Evolutionary conservation across 2,797 vertebrate genomes (phyloP).

Genomic region (Potorous gilbertii): DNA sequence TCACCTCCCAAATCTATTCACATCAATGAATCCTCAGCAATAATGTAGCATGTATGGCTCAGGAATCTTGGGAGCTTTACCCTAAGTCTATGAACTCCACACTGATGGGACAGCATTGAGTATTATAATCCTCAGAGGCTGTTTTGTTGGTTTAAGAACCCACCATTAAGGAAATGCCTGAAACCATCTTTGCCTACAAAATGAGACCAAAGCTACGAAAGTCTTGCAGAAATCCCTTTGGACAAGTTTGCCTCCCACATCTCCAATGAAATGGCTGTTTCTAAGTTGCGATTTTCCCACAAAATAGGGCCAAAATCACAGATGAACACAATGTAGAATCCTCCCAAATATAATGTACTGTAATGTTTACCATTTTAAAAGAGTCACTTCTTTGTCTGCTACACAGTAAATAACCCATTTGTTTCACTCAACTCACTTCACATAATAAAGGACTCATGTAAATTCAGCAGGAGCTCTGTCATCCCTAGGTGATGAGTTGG

Average conservation of each 20-base stretch:
- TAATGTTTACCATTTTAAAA: conserved; percentile 76
- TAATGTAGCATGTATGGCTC: conserved; percentile 28
- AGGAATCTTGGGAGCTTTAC: conserved; percentile 40
- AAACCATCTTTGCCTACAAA: conserved; percentile 68
- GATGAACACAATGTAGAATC: conserved; percentile 52
- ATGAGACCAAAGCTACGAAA: conserved; percentile 62
- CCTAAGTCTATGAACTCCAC: conserved; percentile 52
- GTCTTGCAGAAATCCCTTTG: conserved; percentile 63
- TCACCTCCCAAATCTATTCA: not conserved
- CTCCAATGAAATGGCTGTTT: conserved; percentile 49
- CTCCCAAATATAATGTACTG: conserved; percentile 64
- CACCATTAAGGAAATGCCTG: conserved; percentile 62
- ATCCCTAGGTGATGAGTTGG: conserved; percentile 77
- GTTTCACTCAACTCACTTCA: conserved; percentile 68
- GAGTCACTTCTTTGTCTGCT: conserved; percentile 67
- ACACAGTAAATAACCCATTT: conserved; percentile 79
- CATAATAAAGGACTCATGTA: conserved; percentile 76
- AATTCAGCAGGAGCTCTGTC: conserved; percentile 76
- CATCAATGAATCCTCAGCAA: conserved; percentile 35
- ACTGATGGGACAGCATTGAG: conserved; percentile 67
- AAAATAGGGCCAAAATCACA: conserved; percentile 66
- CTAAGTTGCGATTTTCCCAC: conserved; percentile 64
- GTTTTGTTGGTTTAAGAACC: conserved; percentile 73
- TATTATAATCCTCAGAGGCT: conserved; percentile 58
- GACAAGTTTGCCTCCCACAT: not conserved